phyloP scores from a whole-genome alignment of 2,888 invertebrate genomes.

The Argynnis bischoffii region DNA sequence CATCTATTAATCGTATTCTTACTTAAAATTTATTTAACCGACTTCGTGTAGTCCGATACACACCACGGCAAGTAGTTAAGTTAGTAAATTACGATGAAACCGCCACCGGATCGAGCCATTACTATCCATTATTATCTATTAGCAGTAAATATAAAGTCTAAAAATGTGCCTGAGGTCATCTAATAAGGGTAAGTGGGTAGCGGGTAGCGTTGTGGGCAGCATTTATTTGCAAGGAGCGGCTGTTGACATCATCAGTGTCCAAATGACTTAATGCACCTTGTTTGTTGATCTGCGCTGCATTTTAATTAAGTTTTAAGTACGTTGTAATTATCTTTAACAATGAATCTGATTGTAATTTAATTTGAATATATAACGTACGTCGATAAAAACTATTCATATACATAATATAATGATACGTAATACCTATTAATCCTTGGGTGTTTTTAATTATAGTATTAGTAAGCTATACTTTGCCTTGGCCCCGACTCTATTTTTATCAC shows the following conservation, averaged over 20 bases:
- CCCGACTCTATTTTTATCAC: too few species aligned
- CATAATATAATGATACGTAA: too few species aligned
- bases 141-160: constrained; percentile 16
- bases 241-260: constrained; percentile 35
- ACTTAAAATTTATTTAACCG: neutral
- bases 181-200: constrained; percentile 37
- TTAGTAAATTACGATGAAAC: neutral
- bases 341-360: too few species aligned
- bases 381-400: too few species aligned
- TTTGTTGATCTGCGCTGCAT: constrained; percentile 25
- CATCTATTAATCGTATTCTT: neutral
- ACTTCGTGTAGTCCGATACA: neutral
- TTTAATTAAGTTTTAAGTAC: constrained; percentile 18
- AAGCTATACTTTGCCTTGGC: too few species aligned
- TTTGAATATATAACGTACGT: too few species aligned
- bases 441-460: too few species aligned
- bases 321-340: constrained; percentile 10
- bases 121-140: constrained; percentile 11
- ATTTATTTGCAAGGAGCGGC: constrained; percentile 30
- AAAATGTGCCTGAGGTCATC: constrained; percentile 26
- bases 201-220: constrained; percentile 30
- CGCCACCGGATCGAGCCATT: constrained; percentile 3
- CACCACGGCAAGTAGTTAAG: neutral
- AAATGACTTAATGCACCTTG: constrained; percentile 24
- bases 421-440: too few species aligned